These are phyloP conservation scores for Trinorchestia longiramus DNA, from an alignment of 1,140 invertebrate genomes.

Conservation along the genomic window DNA sequence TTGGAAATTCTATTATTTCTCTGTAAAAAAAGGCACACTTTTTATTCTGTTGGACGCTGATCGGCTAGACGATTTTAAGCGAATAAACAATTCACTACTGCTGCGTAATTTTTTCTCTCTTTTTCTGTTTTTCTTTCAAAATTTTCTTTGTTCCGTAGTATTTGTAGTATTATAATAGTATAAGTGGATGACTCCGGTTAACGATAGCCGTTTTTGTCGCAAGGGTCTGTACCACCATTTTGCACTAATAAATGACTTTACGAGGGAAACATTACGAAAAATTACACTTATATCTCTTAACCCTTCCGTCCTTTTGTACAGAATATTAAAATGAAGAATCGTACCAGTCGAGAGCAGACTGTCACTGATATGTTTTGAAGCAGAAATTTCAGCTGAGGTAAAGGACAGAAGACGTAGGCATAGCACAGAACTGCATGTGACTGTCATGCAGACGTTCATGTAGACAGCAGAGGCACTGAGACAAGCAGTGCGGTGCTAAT, in stretches of 20 bases:
- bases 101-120: too few relatives aligned
- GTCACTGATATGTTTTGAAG: not conserved
- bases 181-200: too few relatives aligned
- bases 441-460: not conserved
- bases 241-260: not conserved
- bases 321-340: not conserved
- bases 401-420: not conserved
- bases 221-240: not conserved
- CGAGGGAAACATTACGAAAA: not conserved
- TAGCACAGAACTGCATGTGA: not conserved
- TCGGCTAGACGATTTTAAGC: too few relatives aligned
- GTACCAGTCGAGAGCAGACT: not conserved
- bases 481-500: not conserved
- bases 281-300: not conserved
- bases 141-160: too few relatives aligned
- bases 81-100: too few relatives aligned
- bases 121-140: too few relatives aligned
- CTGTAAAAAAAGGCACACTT: too few relatives aligned
- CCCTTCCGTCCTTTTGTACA: too few relatives aligned
- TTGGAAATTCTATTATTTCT: too few relatives aligned
- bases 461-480: not conserved
- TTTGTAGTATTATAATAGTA: too few relatives aligned
- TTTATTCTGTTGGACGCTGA: too few relatives aligned
- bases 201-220: not conserved
- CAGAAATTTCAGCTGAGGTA: not conserved